Evolutionary conservation across 1,140 invertebrate genomes (phyloP).

Genomic region (Drosophila kikkawai): DNA sequence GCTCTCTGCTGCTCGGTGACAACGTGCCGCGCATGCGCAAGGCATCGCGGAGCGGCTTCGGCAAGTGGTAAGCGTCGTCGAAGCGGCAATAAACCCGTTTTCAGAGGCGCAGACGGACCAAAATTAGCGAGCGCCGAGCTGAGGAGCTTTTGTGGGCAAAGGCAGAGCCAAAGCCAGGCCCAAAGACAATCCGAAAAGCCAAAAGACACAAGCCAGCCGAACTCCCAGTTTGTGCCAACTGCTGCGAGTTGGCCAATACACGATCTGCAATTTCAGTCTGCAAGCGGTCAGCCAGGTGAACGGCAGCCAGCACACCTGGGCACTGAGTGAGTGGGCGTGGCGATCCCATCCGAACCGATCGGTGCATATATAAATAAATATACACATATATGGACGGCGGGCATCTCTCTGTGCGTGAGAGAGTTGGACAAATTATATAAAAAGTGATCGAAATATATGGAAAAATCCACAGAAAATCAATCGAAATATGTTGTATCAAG

Average conservation of each 20-base stretch:
- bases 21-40: constrained; percentile 69
- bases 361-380: constrained; percentile 43
- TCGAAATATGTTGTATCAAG: not conserved
- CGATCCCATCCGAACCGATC: constrained; percentile 29
- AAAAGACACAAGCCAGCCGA: constrained; percentile 46
- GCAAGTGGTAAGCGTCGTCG: constrained; percentile 24
- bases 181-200: constrained; percentile 44
- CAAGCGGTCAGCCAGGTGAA: constrained; percentile 83
- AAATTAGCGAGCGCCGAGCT: constrained; percentile 69
- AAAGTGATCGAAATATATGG: constrained; percentile 28
- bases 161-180: constrained; percentile 14
- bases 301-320: constrained; percentile 75
- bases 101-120: constrained; percentile 54
- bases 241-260: constrained; percentile 74
- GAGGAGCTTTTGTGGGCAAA: constrained; percentile 51
- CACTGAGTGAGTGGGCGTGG: constrained; percentile 75
- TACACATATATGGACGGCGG: constrained; percentile 6
- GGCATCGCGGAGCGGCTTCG: constrained; percentile 29
- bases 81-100: constrained; percentile 76
- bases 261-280: constrained; percentile 84
- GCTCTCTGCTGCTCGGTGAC: constrained; percentile 13
- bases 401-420: constrained; percentile 28
- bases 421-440: constrained; percentile 67
- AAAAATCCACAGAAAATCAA: constrained; percentile 12
- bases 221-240: constrained; percentile 71